Conservation (phyloP, 2,113 vertebrate species). For the Romanogobio albipinnatus region DNA sequence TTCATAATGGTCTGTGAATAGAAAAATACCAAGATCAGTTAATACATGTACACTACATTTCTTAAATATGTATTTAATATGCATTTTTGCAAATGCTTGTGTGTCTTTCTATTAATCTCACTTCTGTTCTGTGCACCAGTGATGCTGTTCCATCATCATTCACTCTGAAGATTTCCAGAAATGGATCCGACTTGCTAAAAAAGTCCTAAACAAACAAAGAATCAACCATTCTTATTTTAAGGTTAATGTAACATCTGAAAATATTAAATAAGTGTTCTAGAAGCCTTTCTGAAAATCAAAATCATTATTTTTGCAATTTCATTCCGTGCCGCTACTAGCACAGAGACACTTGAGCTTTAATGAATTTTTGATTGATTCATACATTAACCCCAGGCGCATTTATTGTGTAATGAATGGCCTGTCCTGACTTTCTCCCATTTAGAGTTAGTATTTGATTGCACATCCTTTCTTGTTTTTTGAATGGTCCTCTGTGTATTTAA, state of each 20-base stretch:
- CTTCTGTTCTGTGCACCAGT: slow-evolving; percentile 97
- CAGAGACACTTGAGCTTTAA: background rate
- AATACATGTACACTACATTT: background rate
- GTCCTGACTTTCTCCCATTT: background rate
- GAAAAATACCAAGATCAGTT: slow-evolving; percentile 52
- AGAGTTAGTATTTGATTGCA: background rate
- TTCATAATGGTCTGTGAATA: slow-evolving; percentile 93
- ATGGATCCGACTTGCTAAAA: slow-evolving; percentile 99
- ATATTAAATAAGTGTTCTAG: background rate
- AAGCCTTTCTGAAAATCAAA: background rate
- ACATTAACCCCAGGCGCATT: background rate
- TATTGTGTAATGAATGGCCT: background rate
- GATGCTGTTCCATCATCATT: slow-evolving; percentile 96
- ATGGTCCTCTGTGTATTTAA: background rate
- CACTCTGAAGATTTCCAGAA: slow-evolving; percentile 96
- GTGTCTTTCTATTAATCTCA: slow-evolving; percentile 60
- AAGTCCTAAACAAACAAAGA: slow-evolving; percentile 84
- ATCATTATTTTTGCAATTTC: background rate
- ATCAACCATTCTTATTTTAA: background rate
- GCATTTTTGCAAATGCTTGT: background rate
- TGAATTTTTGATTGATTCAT: background rate
- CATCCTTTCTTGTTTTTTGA: background rate
- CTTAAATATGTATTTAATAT: background rate
- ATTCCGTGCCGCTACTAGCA: background rate
- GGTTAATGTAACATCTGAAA: background rate